phyloP scores from a whole-genome alignment of 2,113 vertebrate genomes.

The Heliornis fulica region DNA sequence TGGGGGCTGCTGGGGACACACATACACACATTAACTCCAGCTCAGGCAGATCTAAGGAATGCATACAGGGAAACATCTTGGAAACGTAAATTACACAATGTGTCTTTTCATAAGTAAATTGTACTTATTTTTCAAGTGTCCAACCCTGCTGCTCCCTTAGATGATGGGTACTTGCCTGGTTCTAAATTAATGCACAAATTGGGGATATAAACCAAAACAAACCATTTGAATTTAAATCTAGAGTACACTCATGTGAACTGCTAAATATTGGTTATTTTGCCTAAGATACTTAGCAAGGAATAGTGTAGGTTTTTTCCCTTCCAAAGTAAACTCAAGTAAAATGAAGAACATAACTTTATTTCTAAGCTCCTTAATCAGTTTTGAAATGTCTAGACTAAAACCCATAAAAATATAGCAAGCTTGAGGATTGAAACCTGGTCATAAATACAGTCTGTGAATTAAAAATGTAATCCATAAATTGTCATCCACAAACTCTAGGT shows the following conservation, averaged over 20 bases:
- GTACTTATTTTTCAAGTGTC: neutral
- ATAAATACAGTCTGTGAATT: conserved; percentile 4
- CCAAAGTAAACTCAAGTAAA: neutral
- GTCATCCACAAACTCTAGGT: neutral
- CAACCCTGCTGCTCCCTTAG: neutral
- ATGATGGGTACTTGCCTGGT: neutral
- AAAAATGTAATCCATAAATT: neutral
- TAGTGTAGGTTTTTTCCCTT: neutral
- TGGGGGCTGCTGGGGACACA: neutral
- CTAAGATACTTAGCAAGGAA: neutral
- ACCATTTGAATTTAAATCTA: too few species aligned
- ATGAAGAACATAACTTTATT: neutral
- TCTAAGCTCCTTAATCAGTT: neutral
- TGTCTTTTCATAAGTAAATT: neutral
- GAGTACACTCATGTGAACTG: rapidly evolving
- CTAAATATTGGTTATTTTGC: neutral
- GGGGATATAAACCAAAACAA: too few species aligned
- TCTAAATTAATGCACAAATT: neutral
- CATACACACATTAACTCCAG: neutral
- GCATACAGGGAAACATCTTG: neutral
- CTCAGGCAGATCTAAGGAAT: neutral
- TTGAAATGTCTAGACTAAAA: neutral
- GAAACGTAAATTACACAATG: neutral
- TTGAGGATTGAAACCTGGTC: neutral
- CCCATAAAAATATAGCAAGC: neutral